Evolutionary conservation across 2,888 invertebrate species (phyloP).

Genomic region (Aricia artaxerxes): DNA sequence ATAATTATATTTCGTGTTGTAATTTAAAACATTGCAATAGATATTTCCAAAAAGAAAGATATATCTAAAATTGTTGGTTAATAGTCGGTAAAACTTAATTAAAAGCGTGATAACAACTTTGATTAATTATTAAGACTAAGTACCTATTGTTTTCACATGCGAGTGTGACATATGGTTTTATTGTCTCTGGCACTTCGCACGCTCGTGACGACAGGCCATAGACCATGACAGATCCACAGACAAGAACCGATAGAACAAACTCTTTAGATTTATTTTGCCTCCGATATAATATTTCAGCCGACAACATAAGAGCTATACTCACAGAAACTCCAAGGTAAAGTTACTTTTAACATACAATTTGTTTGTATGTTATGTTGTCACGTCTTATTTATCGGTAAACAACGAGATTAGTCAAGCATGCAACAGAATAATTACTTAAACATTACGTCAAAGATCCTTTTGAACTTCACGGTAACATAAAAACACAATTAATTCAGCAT

Average conservation of each 20-base stretch:
- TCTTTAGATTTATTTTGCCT: background rate
- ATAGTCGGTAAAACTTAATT: background rate
- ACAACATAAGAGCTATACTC: background rate
- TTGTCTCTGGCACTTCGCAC: constrained; percentile 11
- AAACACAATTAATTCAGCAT: background rate
- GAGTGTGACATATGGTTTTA: background rate
- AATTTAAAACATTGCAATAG: too few relatives aligned
- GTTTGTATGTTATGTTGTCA: background rate
- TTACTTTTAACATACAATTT: too few relatives aligned
- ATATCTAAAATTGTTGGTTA: background rate
- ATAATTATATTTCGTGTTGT: too few relatives aligned
- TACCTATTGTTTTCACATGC: background rate
- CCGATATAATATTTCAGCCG: background rate
- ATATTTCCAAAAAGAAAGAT: background rate
- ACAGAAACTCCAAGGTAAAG: background rate
- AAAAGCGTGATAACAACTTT: background rate
- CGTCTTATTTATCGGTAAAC: background rate
- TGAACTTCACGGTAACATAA: background rate
- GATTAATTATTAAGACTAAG: background rate
- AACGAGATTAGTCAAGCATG: constrained; percentile 17
- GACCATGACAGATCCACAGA: background rate
- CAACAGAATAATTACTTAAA: background rate
- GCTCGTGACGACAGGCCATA: constrained; percentile 11
- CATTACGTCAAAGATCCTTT: background rate
- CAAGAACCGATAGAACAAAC: background rate